Percentiles rank a stretch among this genome's conserved stretches.
Conservation (phyloP, 2,797 vertebrate species). For the Cygnus olor region DNA sequence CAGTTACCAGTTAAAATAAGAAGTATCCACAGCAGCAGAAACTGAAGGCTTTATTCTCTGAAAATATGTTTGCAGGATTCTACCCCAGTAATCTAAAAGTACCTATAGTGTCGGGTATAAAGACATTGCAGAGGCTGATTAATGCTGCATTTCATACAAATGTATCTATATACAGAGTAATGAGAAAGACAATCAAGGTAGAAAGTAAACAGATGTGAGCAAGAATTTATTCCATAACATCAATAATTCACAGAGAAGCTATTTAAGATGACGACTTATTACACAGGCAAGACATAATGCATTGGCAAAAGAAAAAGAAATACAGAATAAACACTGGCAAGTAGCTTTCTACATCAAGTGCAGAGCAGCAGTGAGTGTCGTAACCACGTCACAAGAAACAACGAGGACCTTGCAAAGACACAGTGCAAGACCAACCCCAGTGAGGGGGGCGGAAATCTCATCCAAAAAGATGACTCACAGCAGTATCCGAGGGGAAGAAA, state of each 20-base stretch:
- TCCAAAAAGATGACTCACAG: rapidly evolving
- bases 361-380: background rate
- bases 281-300: slow-evolving; percentile 10
- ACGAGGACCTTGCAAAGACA: rapidly evolving
- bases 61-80: background rate
- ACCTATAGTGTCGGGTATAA: background rate
- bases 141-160: background rate
- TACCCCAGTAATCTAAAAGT: background rate
- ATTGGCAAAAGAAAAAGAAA: background rate
- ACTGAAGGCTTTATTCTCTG: background rate
- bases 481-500: rapidly evolving
- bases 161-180: background rate
- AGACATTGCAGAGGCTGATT: background rate
- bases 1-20: background rate
- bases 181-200: background rate
- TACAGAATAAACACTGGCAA: background rate
- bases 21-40: background rate
- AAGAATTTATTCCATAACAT: slow-evolving; percentile 16
- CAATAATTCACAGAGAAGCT: slow-evolving; percentile 39
- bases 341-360: background rate
- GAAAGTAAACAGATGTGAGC: background rate
- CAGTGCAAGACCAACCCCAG: background rate
- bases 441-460: background rate
- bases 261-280: slow-evolving; percentile 34
- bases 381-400: background rate